Evolutionary conservation across 2,797 vertebrate genomes (phyloP), one percentile per base, ranked within the genome.

Genomic region (Crocidura indochinensis): DNA sequence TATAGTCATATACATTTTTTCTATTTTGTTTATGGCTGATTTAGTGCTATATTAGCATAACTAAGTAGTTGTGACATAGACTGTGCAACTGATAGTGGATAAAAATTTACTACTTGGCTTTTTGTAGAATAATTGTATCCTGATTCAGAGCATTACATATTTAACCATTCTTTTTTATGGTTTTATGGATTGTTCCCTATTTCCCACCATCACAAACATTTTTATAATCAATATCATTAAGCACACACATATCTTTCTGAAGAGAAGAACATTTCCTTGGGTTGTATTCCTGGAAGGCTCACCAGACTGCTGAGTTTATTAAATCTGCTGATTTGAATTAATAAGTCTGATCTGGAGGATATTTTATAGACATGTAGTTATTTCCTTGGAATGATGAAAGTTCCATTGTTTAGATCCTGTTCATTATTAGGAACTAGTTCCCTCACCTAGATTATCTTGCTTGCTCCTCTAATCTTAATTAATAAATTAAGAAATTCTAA

Each of bases 311-410:
- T 84, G 49, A 49, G 6, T 46, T 88, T n/a, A 56, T 56, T 46
- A 76, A 84, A 90, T 53, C 46, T 82, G 46, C 19, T 91, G 72
- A 26, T 92, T 69, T 92, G 88, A 94, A 62, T 47, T 38, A 53
- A 44, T 79, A 29, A 8, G 11, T 82, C 64, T 92, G 72, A 79
- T 64, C n/a, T 68, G n/a, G 29, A 92, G 20, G 26, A 19, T 62
- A 82, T 68, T 90, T 84, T 82, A 72, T 26, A 47, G 44, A 87
- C 72, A 29, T 60, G 6, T 29, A 4, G 67, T 88, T 86, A 74
- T 72, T 87, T 87, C 53, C 74, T 67, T 60, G 65, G 56, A 88
- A 46, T 56, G 60, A 85, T 64, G 38, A 68, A 85, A 8, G 10
- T 31, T 82, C 12, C 24, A 17, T 51, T 65, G 62, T 29, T 74